A percentile compares a stretch with the other conserved stretches of the same genome.
Evolutionary conservation across 2,113 vertebrate species (phyloP).

Genomic region (Pitta sordida): DNA sequence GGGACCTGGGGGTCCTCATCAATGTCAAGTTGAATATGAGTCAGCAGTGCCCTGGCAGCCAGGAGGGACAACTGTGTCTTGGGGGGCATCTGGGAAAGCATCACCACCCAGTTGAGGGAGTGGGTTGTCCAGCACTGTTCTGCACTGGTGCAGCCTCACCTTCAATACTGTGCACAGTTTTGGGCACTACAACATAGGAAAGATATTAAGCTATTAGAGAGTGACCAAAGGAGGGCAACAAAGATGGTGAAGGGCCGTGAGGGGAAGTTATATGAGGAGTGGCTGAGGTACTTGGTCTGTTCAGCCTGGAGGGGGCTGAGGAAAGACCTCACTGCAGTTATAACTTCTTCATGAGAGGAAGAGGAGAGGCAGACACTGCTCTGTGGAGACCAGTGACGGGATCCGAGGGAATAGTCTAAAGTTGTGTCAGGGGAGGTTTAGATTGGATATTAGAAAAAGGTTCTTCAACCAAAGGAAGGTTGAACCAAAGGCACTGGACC

Average conservation of each 20-base stretch:
- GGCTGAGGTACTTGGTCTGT: background rate
- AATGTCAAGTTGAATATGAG: background rate
- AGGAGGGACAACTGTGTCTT: background rate
- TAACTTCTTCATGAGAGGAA: background rate
- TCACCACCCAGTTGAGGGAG: rapidly evolving
- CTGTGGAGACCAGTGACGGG: too few relatives aligned
- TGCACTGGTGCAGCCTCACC: background rate
- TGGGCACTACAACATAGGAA: background rate
- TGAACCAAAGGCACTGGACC: background rate
- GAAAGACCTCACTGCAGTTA: too few relatives aligned
- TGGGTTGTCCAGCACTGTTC: background rate
- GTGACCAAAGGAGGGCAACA: background rate
- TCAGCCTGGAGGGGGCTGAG: background rate
- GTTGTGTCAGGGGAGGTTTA: background rate
- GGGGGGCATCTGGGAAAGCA: background rate
- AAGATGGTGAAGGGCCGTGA: background rate
- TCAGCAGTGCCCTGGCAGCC: background rate
- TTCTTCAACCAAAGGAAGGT: background rate
- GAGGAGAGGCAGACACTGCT: too few relatives aligned
- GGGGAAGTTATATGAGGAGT: background rate
- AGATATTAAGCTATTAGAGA: background rate
- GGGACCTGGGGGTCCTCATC: background rate
- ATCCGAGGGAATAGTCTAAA: background rate
- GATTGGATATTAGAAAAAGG: background rate
- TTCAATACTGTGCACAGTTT: background rate